phyloP scores from a whole-genome alignment of 1,140 invertebrate genomes.

The Drosophila sp. region DNA sequence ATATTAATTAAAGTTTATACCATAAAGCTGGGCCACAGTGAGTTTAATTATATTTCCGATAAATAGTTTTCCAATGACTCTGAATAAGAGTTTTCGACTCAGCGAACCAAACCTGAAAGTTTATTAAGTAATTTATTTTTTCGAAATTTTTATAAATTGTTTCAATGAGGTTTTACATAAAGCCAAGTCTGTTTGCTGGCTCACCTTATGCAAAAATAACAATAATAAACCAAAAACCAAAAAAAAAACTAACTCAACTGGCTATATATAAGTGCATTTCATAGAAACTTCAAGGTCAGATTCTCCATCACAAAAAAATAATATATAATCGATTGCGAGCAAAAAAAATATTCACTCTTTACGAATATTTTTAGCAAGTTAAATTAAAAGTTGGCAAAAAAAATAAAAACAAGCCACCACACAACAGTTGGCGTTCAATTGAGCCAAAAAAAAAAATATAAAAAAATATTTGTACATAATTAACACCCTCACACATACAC shows the following conservation, averaged over 20 bases:
- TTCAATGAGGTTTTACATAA: constrained; percentile 18
- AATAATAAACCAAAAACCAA: constrained; percentile 26
- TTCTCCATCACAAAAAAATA: constrained; percentile 1
- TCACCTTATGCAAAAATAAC: constrained; percentile 68
- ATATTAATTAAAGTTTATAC: no score
- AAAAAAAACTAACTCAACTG: constrained; percentile 1
- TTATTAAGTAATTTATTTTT: constrained; percentile 3
- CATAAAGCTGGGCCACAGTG: not conserved
- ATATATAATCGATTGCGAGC: constrained; percentile 1
- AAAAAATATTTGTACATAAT: constrained; percentile 31
- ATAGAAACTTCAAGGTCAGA: constrained; percentile 49
- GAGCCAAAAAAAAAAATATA: constrained; percentile 4
- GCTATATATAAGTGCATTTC: constrained; percentile 34
- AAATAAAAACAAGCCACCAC: not conserved
- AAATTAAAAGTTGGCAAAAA: constrained; percentile 2
- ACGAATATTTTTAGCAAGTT: constrained; percentile 6
- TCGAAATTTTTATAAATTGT: not conserved
- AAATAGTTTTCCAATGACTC: not conserved
- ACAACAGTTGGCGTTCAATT: constrained; percentile 18
- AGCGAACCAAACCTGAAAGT: not conserved
- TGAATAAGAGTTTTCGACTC: not conserved
- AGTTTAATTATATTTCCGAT: not conserved
- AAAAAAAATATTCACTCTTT: constrained; percentile 7
- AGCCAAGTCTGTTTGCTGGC: constrained; percentile 29
- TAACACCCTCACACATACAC: constrained; percentile 34